These are phyloP conservation scores for Gnatocerus cornutus DNA, from an alignment of 2,888 invertebrate genomes.

Conservation along the genomic window DNA sequence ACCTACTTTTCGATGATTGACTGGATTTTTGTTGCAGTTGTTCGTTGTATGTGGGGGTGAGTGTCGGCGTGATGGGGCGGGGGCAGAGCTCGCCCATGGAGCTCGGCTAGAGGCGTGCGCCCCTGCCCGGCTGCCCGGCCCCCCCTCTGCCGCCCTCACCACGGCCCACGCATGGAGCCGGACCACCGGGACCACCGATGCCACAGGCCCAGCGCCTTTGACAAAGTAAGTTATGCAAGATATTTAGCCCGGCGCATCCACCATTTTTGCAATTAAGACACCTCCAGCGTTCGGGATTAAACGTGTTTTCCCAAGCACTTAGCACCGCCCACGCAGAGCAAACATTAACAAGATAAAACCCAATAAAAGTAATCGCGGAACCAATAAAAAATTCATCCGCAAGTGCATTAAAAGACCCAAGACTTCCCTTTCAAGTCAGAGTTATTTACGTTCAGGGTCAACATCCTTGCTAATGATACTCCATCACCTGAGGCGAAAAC, in stretches of 20 bases:
- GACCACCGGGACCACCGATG: constrained; percentile 84
- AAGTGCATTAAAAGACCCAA: too few species aligned
- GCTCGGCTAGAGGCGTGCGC: constrained; percentile 89
- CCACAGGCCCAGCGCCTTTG: constrained; percentile 80
- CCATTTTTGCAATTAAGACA: constrained; percentile 14
- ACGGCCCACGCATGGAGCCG: constrained; percentile 90
- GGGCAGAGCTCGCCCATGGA: constrained; percentile 84
- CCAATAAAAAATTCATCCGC: too few species aligned
- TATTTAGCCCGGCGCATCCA: constrained; percentile 34
- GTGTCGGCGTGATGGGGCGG: constrained; percentile 89
- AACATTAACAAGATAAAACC: too few species aligned
- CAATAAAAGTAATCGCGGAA: too few species aligned
- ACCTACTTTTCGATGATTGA: too few species aligned
- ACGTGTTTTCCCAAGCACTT: too few species aligned
- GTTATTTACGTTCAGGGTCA: constrained; percentile 28
- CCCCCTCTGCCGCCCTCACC: constrained; percentile 69
- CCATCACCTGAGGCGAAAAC: too few species aligned
- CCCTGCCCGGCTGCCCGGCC: constrained; percentile 76
- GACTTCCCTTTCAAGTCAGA: neutral
- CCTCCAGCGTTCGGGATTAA: too few species aligned
- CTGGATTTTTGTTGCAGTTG: constrained; percentile 75
- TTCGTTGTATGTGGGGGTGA: constrained; percentile 78
- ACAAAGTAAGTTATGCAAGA: constrained; percentile 65
- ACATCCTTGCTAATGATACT: constrained; percentile 29
- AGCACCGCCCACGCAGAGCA: too few species aligned